Percentiles rank a stretch among this genome's conserved stretches.
Conservation (phyloP, 1,140 invertebrate species). For the Rhagoletis zephyria region DNA sequence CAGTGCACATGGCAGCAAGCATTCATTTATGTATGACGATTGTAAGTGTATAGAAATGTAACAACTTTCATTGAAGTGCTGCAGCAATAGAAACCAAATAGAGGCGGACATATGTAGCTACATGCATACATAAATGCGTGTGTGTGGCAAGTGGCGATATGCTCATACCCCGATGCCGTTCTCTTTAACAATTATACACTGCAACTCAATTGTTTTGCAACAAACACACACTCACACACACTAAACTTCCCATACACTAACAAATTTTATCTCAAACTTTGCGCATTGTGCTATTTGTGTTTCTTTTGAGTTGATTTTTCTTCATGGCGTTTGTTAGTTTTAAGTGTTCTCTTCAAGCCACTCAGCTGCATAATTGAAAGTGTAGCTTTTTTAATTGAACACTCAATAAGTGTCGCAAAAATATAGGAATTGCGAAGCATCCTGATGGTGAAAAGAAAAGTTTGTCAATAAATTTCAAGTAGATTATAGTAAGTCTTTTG, state of each 20-base stretch:
- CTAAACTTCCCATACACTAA: background rate
- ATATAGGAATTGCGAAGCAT: background rate
- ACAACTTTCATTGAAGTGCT: constrained; percentile 11
- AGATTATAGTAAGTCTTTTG: too few relatives aligned
- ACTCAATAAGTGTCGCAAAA: background rate
- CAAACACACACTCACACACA: background rate
- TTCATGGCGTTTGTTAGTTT: background rate
- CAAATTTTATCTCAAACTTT: background rate
- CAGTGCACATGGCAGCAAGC: too few relatives aligned
- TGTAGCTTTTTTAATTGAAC: constrained; percentile 31
- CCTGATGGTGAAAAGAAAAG: too few relatives aligned
- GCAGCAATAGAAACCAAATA: background rate
- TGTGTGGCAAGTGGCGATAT: background rate
- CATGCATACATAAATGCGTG: background rate
- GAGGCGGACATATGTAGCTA: background rate
- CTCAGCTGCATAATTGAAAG: constrained; percentile 38
- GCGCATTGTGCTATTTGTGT: background rate
- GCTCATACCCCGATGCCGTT: background rate
- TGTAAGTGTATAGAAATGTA: background rate
- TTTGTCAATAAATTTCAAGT: too few relatives aligned
- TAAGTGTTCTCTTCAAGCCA: constrained; percentile 3
- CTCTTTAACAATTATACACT: constrained; percentile 16
- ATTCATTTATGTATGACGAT: background rate
- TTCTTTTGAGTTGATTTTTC: background rate
- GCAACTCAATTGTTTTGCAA: constrained; percentile 31